Evolutionary conservation across 2,797 vertebrate genomes (phyloP), one percentile per base, ranked within the genome.

Genomic region (Hemitrygon akajei): DNA sequence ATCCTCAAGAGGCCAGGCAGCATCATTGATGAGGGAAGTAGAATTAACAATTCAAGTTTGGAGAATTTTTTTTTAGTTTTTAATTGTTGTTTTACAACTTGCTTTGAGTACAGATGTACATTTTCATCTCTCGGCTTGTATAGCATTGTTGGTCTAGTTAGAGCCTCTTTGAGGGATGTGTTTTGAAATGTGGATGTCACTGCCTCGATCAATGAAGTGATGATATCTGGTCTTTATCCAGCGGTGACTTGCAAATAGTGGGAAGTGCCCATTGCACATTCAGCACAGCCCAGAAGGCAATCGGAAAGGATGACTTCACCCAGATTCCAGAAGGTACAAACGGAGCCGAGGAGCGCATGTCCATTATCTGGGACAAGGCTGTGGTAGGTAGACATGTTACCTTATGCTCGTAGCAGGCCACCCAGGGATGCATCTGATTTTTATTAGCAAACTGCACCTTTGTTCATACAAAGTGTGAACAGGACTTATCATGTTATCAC

Each of bases 271-370:
- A 99, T 96, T 99, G 98, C 93, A 98, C 98, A 34, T 99, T 99
- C 97, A 99, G 98, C 91, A 99, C 99, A 0, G 98, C 99, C 0
- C 99, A 99, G 97, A 99, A 99, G 95, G 99, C 99, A 6, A 97
- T 99, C 0, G 99, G 99, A 58, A 99, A 99, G 95, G 99, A 99
- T 93, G 98, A 99, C 95, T 99, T 99, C 96, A 99, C 98, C 5
- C 98, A 97, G 4, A 99, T 99, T 95, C 99, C 99, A 0, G 99
- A 99, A 94, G 99, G 99, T 58, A 98, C 98, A 93, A 99, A 99
- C 0, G 99, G 99, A 2, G 97, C 98, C 93, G 99, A 99, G 96
- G 99, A 99, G 94, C 96, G 98, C 76, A 99, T 99, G 98, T 96
- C 97, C 73, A 95, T 99, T 94, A 98, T 99, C 96, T 99, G 99